Percentiles rank a stretch among this genome's conserved stretches.
Evolutionary conservation across 1,140 invertebrate species (phyloP).

Genomic region (Fopius arisanus): DNA sequence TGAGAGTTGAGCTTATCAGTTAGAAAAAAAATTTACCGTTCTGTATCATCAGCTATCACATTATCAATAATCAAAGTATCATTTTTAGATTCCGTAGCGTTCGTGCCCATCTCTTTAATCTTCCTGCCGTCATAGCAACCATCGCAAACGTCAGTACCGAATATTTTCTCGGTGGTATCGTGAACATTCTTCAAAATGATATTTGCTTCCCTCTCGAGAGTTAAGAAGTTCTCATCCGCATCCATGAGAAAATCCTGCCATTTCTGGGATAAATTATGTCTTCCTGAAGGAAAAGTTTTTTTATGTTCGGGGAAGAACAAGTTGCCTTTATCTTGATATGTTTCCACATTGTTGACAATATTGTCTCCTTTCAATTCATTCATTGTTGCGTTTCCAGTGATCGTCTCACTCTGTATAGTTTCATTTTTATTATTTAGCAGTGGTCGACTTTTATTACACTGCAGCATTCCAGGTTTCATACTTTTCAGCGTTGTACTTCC

Average conservation of each 20-base stretch:
- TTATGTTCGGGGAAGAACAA: background rate
- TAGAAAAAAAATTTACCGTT: constrained; percentile 31
- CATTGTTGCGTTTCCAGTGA: background rate
- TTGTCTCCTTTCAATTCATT: background rate
- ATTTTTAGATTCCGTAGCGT: constrained; percentile 36
- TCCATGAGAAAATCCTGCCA: constrained; percentile 50
- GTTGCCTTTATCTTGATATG: background rate
- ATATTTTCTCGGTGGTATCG: constrained; percentile 34
- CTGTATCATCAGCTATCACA: constrained; percentile 29
- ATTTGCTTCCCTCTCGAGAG: constrained; percentile 41
- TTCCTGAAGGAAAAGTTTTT: constrained; percentile 40
- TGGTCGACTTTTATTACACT: too few relatives aligned
- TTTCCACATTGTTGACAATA: background rate
- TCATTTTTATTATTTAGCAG: too few relatives aligned
- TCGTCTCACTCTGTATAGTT: background rate
- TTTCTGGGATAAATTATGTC: constrained; percentile 49
- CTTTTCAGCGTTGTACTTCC: too few relatives aligned
- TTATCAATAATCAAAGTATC: constrained; percentile 42
- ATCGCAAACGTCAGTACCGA: constrained; percentile 42
- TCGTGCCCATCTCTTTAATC: constrained; percentile 40
- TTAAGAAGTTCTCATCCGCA: constrained; percentile 42
- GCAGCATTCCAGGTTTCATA: too few relatives aligned
- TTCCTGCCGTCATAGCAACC: constrained; percentile 52
- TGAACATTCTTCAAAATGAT: constrained; percentile 43
- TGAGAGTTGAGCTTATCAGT: background rate